Conservation (phyloP, 1,140 invertebrate species). For the Drosophila sp. region DNA sequence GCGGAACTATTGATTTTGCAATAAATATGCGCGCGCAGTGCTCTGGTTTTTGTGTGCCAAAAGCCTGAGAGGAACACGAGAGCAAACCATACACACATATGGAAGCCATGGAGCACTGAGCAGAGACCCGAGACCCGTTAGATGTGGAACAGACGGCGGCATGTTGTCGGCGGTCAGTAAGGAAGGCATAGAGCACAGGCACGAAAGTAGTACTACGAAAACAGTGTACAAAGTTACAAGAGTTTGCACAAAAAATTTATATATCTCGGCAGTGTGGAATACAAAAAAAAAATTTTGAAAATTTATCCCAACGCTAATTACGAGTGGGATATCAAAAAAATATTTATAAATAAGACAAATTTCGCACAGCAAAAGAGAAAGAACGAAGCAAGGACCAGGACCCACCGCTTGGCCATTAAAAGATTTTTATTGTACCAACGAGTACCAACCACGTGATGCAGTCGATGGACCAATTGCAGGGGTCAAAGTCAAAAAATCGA, state of each 20-base stretch:
- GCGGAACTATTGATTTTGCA: slow-evolving; percentile 75
- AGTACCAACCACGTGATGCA: slow-evolving; percentile 42
- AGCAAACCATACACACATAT: background rate
- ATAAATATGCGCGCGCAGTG: slow-evolving; percentile 74
- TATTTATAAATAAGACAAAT: no score
- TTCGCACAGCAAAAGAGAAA: no score
- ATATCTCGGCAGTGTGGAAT: background rate
- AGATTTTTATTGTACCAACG: background rate
- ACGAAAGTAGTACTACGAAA: slow-evolving; percentile 13
- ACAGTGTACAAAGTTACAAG: slow-evolving; percentile 12
- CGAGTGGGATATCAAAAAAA: no score
- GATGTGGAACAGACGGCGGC: slow-evolving; percentile 35
- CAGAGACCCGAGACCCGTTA: background rate
- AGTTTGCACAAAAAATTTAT: background rate
- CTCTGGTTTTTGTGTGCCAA: slow-evolving; percentile 60
- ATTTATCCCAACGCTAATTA: no score
- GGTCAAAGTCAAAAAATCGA: slow-evolving; percentile 59
- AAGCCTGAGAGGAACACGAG: slow-evolving; percentile 35
- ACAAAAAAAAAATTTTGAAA: no score
- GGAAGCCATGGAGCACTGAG: slow-evolving; percentile 16
- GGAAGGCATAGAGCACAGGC: slow-evolving; percentile 38
- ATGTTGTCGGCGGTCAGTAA: slow-evolving; percentile 76
- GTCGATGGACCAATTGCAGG: slow-evolving; percentile 34
- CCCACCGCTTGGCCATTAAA: background rate
- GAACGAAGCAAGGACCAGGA: no score